These are phyloP conservation scores for Aplochiton taeniatus DNA, from an alignment of 2,797 vertebrate genomes.

Conservation along the genomic window DNA sequence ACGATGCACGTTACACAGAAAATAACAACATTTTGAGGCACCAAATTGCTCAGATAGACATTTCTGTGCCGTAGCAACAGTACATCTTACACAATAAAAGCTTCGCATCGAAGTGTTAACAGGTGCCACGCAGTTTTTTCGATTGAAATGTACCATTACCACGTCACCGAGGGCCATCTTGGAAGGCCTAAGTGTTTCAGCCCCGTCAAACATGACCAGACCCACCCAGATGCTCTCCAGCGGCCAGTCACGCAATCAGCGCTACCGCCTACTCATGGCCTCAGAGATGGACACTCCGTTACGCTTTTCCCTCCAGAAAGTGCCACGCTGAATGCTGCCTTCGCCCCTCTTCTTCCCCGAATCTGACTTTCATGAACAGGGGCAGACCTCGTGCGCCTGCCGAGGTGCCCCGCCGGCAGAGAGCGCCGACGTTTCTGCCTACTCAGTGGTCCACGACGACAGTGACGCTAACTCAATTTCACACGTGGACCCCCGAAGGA, in stretches of 20 bases:
- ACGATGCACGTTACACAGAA: constrained; percentile 42
- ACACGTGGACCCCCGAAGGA: constrained; percentile 44
- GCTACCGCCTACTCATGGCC: constrained; percentile 10
- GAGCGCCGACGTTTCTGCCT: constrained; percentile 38
- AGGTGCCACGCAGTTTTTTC: no score
- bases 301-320: constrained; percentile 6
- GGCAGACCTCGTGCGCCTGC: constrained; percentile 54
- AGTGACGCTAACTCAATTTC: constrained; percentile 58
- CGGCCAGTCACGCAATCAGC: constrained; percentile 57
- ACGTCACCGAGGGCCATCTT: no score
- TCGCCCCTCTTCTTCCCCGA: constrained; percentile 33
- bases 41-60: no score
- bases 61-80: no score
- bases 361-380: constrained; percentile 64
- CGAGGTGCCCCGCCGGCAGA: constrained; percentile 47
- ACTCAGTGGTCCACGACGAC: constrained; percentile 44
- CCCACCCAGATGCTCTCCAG: no score
- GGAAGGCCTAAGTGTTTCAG: no score
- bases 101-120: no score
- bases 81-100: no score
- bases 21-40: no score
- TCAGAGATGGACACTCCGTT: constrained; percentile 3
- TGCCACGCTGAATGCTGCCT: constrained; percentile 30
- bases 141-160: no score
- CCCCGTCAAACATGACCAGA: no score